Percentiles rank a stretch among this genome's conserved stretches.
These are phyloP conservation scores for Quadriops clusia DNA, from an alignment of 2,888 invertebrate genomes.

Conservation along the genomic window DNA sequence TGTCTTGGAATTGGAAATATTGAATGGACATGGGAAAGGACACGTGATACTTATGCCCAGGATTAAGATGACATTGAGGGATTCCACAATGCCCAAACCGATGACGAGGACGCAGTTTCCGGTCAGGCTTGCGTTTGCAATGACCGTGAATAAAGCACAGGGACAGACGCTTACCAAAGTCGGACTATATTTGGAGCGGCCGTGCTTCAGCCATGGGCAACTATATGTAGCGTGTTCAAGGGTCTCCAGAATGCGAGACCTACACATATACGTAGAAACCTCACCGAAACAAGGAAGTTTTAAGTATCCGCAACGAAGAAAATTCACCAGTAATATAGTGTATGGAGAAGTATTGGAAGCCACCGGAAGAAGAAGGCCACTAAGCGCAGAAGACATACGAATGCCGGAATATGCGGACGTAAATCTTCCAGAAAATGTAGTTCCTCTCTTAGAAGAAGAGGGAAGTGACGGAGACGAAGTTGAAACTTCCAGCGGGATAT, in stretches of 20 bases:
- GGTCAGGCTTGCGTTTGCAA: constrained; percentile 16
- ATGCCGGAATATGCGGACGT: too few species aligned
- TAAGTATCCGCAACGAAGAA: neutral
- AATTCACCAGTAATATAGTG: constrained; percentile 2
- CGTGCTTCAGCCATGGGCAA: constrained; percentile 18
- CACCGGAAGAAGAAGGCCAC: neutral
- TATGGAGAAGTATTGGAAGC: neutral
- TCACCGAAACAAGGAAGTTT: constrained; percentile 5
- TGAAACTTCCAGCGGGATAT: neutral
- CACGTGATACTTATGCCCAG: constrained; percentile 8
- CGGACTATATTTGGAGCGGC: constrained; percentile 14
- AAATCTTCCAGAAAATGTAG: too few species aligned
- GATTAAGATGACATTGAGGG: constrained; percentile 9
- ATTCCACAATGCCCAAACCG: constrained; percentile 11
- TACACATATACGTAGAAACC: neutral
- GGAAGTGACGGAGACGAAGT: neutral
- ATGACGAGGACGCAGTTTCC: constrained; percentile 17
- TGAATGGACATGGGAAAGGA: constrained; percentile 4
- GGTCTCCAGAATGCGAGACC: constrained; percentile 7
- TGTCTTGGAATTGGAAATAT: constrained; percentile 3
- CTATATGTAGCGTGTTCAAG: constrained; percentile 17
- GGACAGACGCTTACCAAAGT: constrained; percentile 17
- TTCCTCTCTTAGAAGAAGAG: too few species aligned
- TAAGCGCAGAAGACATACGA: neutral
- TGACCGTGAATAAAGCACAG: constrained; percentile 19